A percentile compares a stretch with the other conserved stretches of the same genome.
phyloP scores from a whole-genome alignment of 1,140 invertebrate genomes.

The Saxidomus purpurata region DNA sequence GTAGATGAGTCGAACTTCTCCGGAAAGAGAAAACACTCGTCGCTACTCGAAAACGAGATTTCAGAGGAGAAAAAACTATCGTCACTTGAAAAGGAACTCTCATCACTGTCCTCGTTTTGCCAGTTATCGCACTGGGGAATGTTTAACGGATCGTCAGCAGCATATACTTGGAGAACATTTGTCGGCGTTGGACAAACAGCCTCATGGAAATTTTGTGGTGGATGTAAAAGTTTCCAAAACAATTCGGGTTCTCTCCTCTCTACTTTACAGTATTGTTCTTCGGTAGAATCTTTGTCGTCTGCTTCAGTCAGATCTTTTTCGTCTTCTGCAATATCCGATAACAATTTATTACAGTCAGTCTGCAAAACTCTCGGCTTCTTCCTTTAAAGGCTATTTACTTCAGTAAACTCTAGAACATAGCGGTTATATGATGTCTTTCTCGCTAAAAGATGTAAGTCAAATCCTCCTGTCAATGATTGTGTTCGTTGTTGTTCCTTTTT shows the following conservation, averaged over 20 bases:
- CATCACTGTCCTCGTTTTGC: not conserved
- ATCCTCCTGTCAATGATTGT: too few relatives aligned
- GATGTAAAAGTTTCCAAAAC: too few relatives aligned
- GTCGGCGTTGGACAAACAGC: not conserved
- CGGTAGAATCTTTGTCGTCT: not conserved
- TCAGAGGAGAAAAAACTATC: not conserved
- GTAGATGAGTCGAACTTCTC: too few relatives aligned
- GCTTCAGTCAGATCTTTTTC: not conserved
- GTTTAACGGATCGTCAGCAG: not conserved
- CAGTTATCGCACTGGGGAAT: too few relatives aligned
- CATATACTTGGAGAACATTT: not conserved
- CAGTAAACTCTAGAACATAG: too few relatives aligned
- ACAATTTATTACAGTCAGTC: not conserved
- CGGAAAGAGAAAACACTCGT: too few relatives aligned
- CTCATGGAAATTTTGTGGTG: too few relatives aligned
- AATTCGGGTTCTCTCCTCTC: too few relatives aligned
- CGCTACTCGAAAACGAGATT: not conserved
- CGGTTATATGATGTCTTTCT: too few relatives aligned
- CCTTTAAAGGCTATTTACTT: not conserved
- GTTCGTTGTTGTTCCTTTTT: too few relatives aligned
- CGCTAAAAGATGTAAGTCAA: too few relatives aligned
- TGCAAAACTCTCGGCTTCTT: not conserved
- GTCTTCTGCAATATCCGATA: slow-evolving; percentile 5
- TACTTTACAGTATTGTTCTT: too few relatives aligned
- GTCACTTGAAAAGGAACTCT: not conserved